These are phyloP conservation scores for Anseranas semipalmata DNA, from an alignment of 2,113 vertebrate species.

Conservation along the genomic window DNA sequence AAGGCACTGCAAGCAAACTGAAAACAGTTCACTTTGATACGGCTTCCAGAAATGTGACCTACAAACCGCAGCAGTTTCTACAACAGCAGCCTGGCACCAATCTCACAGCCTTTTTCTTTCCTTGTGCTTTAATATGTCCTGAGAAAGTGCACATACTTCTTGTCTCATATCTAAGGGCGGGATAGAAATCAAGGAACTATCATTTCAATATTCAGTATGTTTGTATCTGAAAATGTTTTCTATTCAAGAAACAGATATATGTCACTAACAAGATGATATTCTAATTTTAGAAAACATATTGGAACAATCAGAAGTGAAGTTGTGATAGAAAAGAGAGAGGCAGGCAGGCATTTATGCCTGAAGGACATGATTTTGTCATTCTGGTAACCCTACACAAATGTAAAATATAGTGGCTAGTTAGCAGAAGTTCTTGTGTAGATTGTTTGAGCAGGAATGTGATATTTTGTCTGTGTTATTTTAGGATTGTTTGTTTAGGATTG, in stretches of 20 bases:
- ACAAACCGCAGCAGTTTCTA: neutral
- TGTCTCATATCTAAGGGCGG: neutral
- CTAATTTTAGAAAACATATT: neutral
- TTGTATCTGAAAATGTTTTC: neutral
- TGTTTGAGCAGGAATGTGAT: fast-evolving
- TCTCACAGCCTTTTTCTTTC: neutral
- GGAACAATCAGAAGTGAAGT: neutral
- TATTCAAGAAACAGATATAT: neutral
- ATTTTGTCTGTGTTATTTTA: neutral
- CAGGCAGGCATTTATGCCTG: neutral
- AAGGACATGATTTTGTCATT: neutral
- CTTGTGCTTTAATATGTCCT: neutral
- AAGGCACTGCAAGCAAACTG: neutral
- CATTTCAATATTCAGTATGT: neutral
- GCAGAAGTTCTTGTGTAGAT: neutral
- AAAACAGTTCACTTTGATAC: neutral
- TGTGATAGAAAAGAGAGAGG: neutral
- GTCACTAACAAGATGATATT: neutral
- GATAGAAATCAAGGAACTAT: neutral
- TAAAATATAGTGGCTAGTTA: neutral
- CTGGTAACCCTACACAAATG: neutral
- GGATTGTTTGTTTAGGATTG: fast-evolving
- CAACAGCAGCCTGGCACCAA: neutral
- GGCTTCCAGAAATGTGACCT: slow-evolving; percentile 41
- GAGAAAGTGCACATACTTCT: neutral